phyloP scores from a whole-genome alignment of 2,113 vertebrate species.

The Eupsittula cactorum region DNA sequence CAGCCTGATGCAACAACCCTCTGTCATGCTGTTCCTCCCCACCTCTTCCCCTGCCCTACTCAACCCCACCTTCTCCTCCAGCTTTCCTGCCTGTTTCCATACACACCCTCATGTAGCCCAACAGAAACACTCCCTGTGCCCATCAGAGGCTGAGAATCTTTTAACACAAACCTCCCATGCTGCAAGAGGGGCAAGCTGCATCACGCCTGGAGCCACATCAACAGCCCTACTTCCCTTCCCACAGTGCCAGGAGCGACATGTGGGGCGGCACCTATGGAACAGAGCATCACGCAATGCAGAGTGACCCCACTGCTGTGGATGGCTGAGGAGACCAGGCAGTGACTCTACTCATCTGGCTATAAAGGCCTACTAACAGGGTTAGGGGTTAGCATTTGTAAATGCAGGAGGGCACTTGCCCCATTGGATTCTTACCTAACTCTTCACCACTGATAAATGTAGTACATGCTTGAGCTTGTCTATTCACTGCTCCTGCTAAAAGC shows the following conservation, averaged over 20 bases:
- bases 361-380: neutral
- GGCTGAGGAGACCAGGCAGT: neutral
- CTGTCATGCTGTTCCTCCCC: neutral
- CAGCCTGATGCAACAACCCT: neutral
- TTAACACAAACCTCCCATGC: neutral
- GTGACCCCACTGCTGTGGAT: neutral
- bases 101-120: fast-evolving
- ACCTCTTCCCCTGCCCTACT: neutral
- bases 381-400: neutral
- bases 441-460: neutral
- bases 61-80: neutral
- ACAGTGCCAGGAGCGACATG: fast-evolving
- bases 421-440: neutral
- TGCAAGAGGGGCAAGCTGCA: neutral
- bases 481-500: neutral
- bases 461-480: neutral
- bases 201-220: fast-evolving
- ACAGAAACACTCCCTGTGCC: neutral
- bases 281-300: fast-evolving
- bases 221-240: neutral
- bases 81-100: neutral
- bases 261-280: neutral
- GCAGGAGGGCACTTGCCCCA: fast-evolving
- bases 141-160: neutral
- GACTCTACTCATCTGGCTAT: neutral